Base-by-base conservation (phyloP, 2,888 invertebrate species). In the Rotaria macrura region DNA sequence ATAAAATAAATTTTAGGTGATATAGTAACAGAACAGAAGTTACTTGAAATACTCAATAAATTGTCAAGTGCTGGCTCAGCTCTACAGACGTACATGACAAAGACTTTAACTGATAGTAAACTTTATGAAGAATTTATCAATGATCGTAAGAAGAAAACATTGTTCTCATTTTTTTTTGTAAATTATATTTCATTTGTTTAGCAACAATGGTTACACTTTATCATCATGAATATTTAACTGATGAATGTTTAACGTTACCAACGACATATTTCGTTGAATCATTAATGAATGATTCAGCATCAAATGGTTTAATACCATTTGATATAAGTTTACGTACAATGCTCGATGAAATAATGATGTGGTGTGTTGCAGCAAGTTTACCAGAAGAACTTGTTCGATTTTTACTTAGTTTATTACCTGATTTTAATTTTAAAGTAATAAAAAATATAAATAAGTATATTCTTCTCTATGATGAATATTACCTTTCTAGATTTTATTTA, bases 351-450 rank as follows among this genome's bases (percentile, higher is more conserved):
- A 93, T 98, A 88, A 95, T 97, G 88, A 97, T 98, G 92, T 98
- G 98, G 97, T 96, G 96, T 40, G 96, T 97, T 87, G 95, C 95
- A 90, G 96, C 95, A 91, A 96, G 97, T 91, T 98, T 97, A 92
- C 97, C 97, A 0, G 96, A 97, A 92, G 96, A 96, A 90, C 93
- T 98, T 86, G 97, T 97, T 85, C 97, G 97, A 89, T 93, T 97
- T 88, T 92, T 98, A 87, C 93, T 98, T 85, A 96, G 96, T 90
- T 95, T 98, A 94, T 92, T 98, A 89, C 97, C 97, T 4, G 96
- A 97, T 92, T 94, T 95, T 88, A 94, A 95, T 89, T 97, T 97
- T 90, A 97, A 97, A 93, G 95, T 94, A 88, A 86, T 84, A 79
- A 20, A n/a, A n/a, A n/a, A n/a, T n/a, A n/a, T n/a, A n/a, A n/a